Evolutionary conservation across 2,113 vertebrate species (phyloP), one percentile per base, ranked within the genome.

Genomic region (Lasiurus cinereus): DNA sequence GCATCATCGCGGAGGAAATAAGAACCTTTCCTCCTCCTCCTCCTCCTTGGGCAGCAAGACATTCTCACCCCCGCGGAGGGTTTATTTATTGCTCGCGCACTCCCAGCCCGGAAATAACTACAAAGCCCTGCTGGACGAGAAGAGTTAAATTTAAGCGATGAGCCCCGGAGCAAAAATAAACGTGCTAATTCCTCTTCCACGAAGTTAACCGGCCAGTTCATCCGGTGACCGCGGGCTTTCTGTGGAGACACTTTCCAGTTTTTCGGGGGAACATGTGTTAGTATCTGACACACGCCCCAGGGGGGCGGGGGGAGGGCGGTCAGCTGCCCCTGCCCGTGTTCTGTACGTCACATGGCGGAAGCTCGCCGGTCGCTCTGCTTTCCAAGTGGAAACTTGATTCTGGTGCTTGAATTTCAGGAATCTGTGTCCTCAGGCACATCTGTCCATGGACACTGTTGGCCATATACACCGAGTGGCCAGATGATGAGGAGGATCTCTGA

Each of bases 401-500:
- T 43, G 66, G 7, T 59, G 43, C n/a, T 92, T 83, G n/a, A 83
- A 80, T 95, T 88, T 82, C 80, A 78, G 67, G 67, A 27, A 73
- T 73, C 27, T 19, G 0, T 89, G 93, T 96, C 46, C 36, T 94
- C 21, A 70, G 83, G 33, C 19, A 62, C 46, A 77, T 59, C 72
- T 27, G 62, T 87, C 87, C 89, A 0, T 66, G 52, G 76, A 62
- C 18, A 9, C 15, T 62, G 2, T 79, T 24, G 67, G 52, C 22
- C 54, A 56, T 21, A 19, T 1, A 21, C 19, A 56, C 52, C 0
- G 54, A 56, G 54, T 2, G 18, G 54, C 19, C 19, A 21, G 54
- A 8, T 56, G 6, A 56, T 0, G 18, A 56, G 6, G 54, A 21
- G 6, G 54, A 21, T 21, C 54, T 56, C 54, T 56, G 54, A 56